phyloP scores from a whole-genome alignment of 2,888 invertebrate species.

The Coelogynopora nodosa region DNA sequence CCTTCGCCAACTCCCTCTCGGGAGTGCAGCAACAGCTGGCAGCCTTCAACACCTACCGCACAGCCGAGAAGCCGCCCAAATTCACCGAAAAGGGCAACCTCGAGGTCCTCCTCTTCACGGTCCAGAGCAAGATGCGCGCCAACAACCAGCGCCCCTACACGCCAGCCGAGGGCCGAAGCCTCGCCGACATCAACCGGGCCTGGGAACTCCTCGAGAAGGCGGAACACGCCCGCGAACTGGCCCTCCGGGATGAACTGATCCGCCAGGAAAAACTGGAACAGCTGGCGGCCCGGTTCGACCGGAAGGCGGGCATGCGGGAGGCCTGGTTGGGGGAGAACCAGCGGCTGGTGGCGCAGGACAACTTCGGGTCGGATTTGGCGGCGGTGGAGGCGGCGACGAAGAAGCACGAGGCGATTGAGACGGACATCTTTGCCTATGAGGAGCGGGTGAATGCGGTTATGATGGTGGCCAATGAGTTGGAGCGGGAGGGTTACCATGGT shows the following conservation, averaged over 20 bases:
- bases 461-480: constrained; percentile 89
- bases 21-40: constrained; percentile 86
- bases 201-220: constrained; percentile 97
- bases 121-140: constrained; percentile 96
- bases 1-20: constrained; percentile 83
- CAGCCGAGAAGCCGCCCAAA: constrained; percentile 93
- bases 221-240: constrained; percentile 94
- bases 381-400: constrained; percentile 98
- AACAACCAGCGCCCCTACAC: constrained; percentile 95
- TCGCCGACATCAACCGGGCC: constrained; percentile 96
- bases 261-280: constrained; percentile 96
- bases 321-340: constrained; percentile 99
- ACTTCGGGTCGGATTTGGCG: constrained; percentile 95
- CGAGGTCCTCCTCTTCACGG: constrained; percentile 67
- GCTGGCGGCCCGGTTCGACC: constrained; percentile 88
- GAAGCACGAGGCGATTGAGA: constrained; percentile 99
- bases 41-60: constrained; percentile 82
- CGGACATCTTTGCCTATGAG: constrained; percentile 98
- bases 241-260: constrained; percentile 91
- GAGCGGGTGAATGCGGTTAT: constrained; percentile 98
- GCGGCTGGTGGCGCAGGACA: constrained; percentile 87
- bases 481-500: constrained; percentile 94
- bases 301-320: constrained; percentile 98
- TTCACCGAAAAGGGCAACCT: constrained; percentile 60
- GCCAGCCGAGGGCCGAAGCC: constrained; percentile 93